Conservation (phyloP, 2,113 vertebrate species). For the Axis porcinus region DNA sequence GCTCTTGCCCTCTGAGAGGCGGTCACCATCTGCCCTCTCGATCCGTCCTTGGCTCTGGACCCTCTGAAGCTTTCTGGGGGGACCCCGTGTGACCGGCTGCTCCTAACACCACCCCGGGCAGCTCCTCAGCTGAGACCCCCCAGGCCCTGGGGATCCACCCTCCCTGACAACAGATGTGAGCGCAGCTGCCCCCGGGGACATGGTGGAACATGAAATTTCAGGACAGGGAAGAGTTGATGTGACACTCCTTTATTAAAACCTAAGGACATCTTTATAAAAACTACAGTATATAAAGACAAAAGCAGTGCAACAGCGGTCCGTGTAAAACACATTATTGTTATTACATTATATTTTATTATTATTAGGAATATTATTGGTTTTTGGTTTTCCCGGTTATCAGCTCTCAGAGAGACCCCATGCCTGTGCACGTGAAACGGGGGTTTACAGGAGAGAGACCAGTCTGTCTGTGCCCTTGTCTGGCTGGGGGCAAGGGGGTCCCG, state of each 20-base stretch:
- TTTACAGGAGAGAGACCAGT: not conserved
- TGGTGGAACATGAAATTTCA: slow-evolving; percentile 27
- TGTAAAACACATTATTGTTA: slow-evolving; percentile 66
- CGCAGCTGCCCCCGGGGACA: not conserved
- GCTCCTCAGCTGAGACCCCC: not conserved
- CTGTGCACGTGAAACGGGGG: not conserved
- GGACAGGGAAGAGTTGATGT: slow-evolving; percentile 47
- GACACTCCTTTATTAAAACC: slow-evolving; percentile 83
- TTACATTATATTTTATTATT: not conserved
- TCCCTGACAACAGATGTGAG: not conserved
- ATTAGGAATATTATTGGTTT: slow-evolving; percentile 28
- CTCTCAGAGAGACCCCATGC: slow-evolving; percentile 58
- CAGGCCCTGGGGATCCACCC: not conserved
- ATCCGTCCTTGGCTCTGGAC: not conserved
- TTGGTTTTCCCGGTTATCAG: slow-evolving; percentile 76
- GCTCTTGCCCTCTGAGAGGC: not conserved
- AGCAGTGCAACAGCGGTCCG: slow-evolving; percentile 73
- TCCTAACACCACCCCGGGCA: accelerated
- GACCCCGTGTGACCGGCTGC: accelerated
- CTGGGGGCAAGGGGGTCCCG: not conserved
- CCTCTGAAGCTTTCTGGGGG: not conserved
- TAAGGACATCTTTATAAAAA: slow-evolving; percentile 81
- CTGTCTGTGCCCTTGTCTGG: accelerated
- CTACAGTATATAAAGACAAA: slow-evolving; percentile 79
- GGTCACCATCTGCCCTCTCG: not conserved